Base-by-base conservation (phyloP, 2,797 vertebrate genomes). In the Glossophaga mutica region DNA sequence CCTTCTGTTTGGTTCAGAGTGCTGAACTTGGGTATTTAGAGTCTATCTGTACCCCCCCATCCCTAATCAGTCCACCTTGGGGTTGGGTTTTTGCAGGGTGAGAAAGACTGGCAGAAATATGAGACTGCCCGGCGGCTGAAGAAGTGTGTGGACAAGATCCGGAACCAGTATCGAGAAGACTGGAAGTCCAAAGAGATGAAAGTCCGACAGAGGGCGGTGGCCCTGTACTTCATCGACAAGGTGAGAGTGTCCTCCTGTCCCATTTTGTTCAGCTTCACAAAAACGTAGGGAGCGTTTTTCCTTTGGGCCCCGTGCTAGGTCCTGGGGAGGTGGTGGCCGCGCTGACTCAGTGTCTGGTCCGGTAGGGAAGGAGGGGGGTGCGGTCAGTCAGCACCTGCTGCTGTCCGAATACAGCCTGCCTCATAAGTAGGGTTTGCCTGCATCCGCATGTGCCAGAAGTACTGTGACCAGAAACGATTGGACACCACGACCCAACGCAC, bases 151-250 rank as follows among this genome's bases (percentile, higher is more conserved):
- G 99, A 99, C 94, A 99, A 99, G 68, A 99, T 99, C 97, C 98
- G 99, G 95, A 98, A 98, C 83, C 99, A 99, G 29, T 99, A 99
- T 97, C 98, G 99, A 11, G 99, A 99, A 88, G 99, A 99, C 98
- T 99, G 99, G 99, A 99, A 99, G 98, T 99, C 99, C 92, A 99
- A 99, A 98, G 99, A 99, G 97, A 99, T 99, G 99, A 99, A 99
- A 97, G 99, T 99, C 70, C 98, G 99, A 77, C 99, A 99, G 98
- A 98, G 99, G 91, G 99, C 99, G 5, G 99, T 99, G 97, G 99
- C 99, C 0, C 98, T 99, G 55, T 99, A 99, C 98, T 99, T 99
- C 98, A 99, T 99, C 29, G 99, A 99, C 95, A 99, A 99, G 98
- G 99, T 99, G 96, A 98, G 97, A 32, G 44, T 26, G 9, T 37